A percentile compares a stretch with the other conserved stretches of the same genome.
phyloP scores from a whole-genome alignment of 2,113 vertebrate species.

The Prionailurus bengalensis region DNA sequence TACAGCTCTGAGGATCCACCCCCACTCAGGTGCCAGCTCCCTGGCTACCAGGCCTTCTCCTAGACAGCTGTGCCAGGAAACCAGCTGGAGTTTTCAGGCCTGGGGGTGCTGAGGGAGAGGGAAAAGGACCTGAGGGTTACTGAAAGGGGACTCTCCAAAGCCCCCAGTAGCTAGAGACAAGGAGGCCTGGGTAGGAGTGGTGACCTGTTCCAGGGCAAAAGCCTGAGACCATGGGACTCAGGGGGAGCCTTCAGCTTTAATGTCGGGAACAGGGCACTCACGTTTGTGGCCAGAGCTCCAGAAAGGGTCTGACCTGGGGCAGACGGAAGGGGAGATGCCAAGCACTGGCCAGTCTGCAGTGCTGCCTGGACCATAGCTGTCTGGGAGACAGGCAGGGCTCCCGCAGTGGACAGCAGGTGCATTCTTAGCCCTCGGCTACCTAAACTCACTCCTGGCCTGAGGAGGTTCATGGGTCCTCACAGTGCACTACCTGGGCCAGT shows the following conservation, averaged over 20 bases:
- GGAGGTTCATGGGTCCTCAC: background rate
- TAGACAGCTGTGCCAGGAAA: background rate
- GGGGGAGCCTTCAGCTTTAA: background rate
- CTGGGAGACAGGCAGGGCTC: background rate
- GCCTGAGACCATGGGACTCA: background rate
- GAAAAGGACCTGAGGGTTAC: background rate
- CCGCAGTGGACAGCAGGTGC: background rate
- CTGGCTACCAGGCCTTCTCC: background rate
- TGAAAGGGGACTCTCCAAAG: background rate
- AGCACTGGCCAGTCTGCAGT: background rate
- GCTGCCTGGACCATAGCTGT: background rate
- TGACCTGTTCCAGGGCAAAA: background rate
- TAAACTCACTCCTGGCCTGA: background rate
- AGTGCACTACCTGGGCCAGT: background rate
- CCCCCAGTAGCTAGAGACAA: background rate
- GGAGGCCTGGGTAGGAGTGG: fast-evolving
- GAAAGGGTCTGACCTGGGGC: background rate
- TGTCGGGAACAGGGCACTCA: background rate
- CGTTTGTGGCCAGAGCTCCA: background rate
- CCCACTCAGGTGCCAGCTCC: background rate
- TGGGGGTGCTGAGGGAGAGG: background rate
- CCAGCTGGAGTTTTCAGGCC: background rate
- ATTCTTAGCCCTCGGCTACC: background rate
- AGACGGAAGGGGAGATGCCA: background rate
- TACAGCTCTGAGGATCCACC: background rate